Conservation (phyloP, 2,888 invertebrate genomes). For the Drosophila mercatorum region DNA sequence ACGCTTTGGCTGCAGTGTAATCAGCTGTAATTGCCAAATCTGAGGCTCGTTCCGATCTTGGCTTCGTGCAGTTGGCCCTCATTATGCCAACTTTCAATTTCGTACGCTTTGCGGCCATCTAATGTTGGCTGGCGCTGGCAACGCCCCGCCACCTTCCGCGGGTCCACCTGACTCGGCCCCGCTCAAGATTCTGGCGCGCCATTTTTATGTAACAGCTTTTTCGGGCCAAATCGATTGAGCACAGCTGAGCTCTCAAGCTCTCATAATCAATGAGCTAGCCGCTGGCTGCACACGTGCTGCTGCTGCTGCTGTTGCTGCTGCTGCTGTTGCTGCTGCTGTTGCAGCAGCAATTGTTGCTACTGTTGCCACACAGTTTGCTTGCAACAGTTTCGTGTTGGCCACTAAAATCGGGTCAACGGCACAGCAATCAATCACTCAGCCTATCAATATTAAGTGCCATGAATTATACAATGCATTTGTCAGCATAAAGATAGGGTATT, state of each 20-base stretch:
- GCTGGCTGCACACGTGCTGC: conserved; percentile 34
- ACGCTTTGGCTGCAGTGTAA: conserved; percentile 48
- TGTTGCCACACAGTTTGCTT: conserved; percentile 14
- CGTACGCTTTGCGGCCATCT: conserved; percentile 58
- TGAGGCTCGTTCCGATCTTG: conserved; percentile 35
- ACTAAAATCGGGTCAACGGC: conserved; percentile 50
- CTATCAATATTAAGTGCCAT: conserved; percentile 29
- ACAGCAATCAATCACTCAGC: conserved; percentile 38
- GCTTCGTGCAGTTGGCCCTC: conserved; percentile 48
- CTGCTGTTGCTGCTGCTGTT: conserved; percentile 27
- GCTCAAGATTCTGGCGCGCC: conserved; percentile 42
- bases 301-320: conserved; percentile 12
- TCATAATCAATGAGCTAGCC: conserved; percentile 20
- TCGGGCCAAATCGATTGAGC: conserved; percentile 60
- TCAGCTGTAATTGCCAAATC: conserved; percentile 77
- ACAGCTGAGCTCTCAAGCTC: conserved; percentile 23
- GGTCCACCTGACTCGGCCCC: conserved; percentile 39
- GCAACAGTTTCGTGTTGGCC: conserved; percentile 47
- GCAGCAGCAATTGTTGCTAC: background rate
- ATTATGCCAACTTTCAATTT: conserved; percentile 73
- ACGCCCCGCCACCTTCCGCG: conserved; percentile 24
- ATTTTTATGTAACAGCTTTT: conserved; percentile 56
- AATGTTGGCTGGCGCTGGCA: conserved; percentile 11
- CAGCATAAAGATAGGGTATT: background rate
- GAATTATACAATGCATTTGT: conserved; percentile 8